These are phyloP conservation scores for Podocnemis expansa DNA, from an alignment of 2,113 vertebrate genomes.

Conservation along the genomic window DNA sequence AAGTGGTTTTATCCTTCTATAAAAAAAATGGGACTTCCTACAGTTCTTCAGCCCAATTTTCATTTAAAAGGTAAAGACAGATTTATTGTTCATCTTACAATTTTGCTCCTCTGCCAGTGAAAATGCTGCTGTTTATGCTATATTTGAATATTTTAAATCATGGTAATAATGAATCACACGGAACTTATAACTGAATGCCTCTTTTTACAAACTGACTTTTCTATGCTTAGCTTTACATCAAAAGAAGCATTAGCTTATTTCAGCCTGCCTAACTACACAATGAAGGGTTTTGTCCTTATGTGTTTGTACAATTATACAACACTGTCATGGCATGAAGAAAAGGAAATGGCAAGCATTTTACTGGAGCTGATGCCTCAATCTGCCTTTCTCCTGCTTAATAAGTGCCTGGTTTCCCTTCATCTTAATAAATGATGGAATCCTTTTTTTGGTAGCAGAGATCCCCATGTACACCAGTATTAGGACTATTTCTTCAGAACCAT, in stretches of 20 bases:
- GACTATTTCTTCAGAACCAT: neutral
- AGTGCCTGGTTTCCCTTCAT: neutral
- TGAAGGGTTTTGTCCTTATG: neutral
- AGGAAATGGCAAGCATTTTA: neutral
- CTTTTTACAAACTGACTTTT: neutral
- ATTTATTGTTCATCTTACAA: neutral
- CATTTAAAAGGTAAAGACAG: neutral
- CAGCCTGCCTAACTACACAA: neutral
- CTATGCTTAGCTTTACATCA: neutral
- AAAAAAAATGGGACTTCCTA: neutral
- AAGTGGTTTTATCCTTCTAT: neutral
- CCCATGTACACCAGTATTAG: neutral
- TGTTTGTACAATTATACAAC: neutral
- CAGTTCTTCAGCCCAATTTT: neutral
- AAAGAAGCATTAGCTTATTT: neutral
- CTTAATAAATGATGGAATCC: rapidly evolving
- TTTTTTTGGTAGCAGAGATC: conserved; percentile 1
- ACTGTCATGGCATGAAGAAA: neutral
- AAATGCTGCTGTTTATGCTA: neutral
- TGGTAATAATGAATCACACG: neutral
- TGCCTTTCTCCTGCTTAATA: neutral
- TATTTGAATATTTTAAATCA: neutral
- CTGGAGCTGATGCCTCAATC: neutral
- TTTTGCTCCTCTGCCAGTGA: neutral
- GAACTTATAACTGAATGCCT: neutral